phyloP scores from a whole-genome alignment of 1,140 invertebrate genomes.

The Leptoteleia sp. region DNA sequence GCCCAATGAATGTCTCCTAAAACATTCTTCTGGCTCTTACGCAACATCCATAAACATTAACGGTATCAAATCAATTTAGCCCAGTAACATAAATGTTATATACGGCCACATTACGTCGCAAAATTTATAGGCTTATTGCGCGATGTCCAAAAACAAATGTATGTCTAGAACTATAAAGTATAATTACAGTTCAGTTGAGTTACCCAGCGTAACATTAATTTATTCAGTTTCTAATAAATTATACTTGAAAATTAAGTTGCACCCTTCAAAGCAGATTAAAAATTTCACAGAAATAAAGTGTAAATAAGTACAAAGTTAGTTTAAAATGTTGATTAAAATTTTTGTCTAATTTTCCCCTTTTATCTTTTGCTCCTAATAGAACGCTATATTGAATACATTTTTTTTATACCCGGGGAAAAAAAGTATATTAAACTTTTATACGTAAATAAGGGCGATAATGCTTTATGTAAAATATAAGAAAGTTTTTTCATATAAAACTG shows the following conservation, averaged over 20 bases:
- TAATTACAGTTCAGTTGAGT: slow-evolving; percentile 23
- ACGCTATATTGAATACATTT: too few relatives aligned
- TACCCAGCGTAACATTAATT: slow-evolving; percentile 25
- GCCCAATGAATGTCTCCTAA: slow-evolving; percentile 3
- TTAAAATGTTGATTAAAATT: too few relatives aligned
- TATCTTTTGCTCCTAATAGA: too few relatives aligned
- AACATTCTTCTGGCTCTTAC: background rate
- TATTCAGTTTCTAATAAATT: slow-evolving; percentile 15
- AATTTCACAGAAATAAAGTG: too few relatives aligned
- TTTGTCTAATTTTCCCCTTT: too few relatives aligned
- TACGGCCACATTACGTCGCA: slow-evolving; percentile 4
- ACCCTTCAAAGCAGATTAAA: slow-evolving; percentile 2
- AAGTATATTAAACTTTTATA: too few relatives aligned
- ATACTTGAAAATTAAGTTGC: background rate
- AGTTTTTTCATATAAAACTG: too few relatives aligned
- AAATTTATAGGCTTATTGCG: slow-evolving; percentile 33
- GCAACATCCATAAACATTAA: slow-evolving; percentile 9
- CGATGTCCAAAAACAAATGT: slow-evolving; percentile 26
- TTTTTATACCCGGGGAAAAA: too few relatives aligned
- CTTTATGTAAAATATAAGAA: too few relatives aligned
- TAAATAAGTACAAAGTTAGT: too few relatives aligned
- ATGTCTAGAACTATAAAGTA: slow-evolving; percentile 17
- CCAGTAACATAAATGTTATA: slow-evolving; percentile 11
- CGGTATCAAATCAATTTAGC: slow-evolving; percentile 12
- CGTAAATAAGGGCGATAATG: too few relatives aligned